Evolutionary conservation across 30 jellyfish, hydroid and myxozoan species (phyloP).

Genomic region (Aurelia aurita): DNA sequence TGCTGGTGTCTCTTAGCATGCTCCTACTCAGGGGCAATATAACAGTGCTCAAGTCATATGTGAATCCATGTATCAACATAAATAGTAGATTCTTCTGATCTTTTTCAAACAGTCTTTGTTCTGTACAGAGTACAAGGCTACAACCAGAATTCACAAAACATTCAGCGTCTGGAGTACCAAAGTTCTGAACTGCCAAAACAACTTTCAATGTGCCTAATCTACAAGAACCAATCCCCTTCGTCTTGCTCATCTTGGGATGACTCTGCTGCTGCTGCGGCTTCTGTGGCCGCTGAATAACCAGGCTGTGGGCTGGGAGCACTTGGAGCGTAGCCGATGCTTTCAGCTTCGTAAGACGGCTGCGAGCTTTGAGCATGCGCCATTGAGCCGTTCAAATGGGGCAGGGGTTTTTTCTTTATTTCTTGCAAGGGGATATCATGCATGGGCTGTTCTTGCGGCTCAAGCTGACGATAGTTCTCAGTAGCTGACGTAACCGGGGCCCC

Average conservation of each 20-base stretch:
- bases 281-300: slow-evolving; percentile 17
- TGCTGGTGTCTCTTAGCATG: too few species aligned
- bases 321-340: slow-evolving; percentile 28
- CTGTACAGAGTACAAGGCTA: too few species aligned
- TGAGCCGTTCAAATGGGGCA: not conserved
- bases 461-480: not conserved
- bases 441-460: slow-evolving; percentile 13
- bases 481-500: not conserved
- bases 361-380: slow-evolving; percentile 7
- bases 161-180: too few species aligned
- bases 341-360: slow-evolving; percentile 37
- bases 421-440: slow-evolving; percentile 13
- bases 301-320: slow-evolving; percentile 63
- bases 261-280: slow-evolving; percentile 15
- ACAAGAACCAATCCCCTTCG: slow-evolving; percentile 48
- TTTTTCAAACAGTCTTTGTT: too few species aligned
- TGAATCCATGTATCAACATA: too few species aligned
- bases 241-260: slow-evolving; percentile 33
- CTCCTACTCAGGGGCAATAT: too few species aligned
- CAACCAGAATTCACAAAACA: too few species aligned
- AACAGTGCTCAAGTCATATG: too few species aligned
- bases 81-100: too few species aligned
- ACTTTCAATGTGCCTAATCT: not conserved
- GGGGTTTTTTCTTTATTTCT: slow-evolving; percentile 1
- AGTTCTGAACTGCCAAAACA: too few species aligned